phyloP scores from a whole-genome alignment of 2,797 vertebrate species.

The Pristis pectinata region DNA sequence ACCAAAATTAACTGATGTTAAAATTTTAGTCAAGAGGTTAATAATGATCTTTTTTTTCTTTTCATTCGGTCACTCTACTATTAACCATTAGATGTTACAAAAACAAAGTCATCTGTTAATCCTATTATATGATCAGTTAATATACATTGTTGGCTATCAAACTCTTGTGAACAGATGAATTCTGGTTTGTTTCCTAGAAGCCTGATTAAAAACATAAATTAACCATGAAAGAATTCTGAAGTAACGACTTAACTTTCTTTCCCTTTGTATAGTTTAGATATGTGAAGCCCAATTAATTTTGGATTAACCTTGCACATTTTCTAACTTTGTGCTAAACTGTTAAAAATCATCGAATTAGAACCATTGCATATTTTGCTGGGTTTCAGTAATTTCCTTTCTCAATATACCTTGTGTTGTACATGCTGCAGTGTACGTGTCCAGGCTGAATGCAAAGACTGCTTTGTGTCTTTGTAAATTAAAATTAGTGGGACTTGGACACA shows the following conservation, averaged over 20 bases:
- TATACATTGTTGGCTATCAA: background rate
- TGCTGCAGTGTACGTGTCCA: background rate
- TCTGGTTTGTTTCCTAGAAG: no score
- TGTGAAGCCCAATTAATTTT: background rate
- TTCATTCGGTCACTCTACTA: background rate
- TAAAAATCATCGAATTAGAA: background rate
- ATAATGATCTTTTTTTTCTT: background rate
- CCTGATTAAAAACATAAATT: background rate
- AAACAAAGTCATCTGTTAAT: background rate
- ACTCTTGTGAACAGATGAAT: background rate
- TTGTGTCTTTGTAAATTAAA: background rate
- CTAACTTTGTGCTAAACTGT: background rate
- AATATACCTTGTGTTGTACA: background rate
- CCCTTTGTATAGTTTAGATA: background rate
- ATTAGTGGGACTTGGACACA: background rate
- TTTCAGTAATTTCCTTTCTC: background rate
- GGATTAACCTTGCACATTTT: background rate
- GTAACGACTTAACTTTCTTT: no score
- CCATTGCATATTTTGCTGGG: background rate
- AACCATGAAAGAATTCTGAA: background rate
- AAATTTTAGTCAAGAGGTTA: background rate
- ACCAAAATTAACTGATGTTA: constrained; percentile 2
- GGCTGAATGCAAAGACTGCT: background rate
- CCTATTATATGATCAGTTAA: background rate
- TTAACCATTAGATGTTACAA: background rate